These are phyloP conservation scores for Erethizon dorsatum DNA, from an alignment of 2,797 vertebrate species.

Conservation along the genomic window DNA sequence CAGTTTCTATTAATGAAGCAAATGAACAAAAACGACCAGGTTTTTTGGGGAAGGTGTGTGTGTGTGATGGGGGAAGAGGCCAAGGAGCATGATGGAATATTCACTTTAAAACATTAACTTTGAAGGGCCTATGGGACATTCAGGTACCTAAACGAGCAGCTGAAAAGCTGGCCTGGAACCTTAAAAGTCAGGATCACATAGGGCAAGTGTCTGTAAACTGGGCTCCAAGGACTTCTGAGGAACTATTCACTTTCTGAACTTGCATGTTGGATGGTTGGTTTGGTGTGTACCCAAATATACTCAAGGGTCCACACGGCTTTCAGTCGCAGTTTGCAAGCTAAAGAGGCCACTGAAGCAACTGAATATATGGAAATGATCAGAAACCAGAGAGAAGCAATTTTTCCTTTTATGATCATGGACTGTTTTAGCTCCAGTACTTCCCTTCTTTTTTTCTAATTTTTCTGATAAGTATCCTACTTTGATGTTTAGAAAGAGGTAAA, in stretches of 20 bases:
- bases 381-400: background rate
- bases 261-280: background rate
- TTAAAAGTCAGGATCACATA: background rate
- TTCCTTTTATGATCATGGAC: background rate
- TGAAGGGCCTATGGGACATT: background rate
- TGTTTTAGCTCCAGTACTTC: background rate
- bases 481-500: constrained; percentile 3
- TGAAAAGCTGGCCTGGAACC: background rate
- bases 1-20: background rate
- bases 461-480: background rate
- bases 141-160: background rate
- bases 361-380: background rate
- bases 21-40: background rate
- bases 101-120: background rate
- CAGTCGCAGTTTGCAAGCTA: background rate
- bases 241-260: background rate
- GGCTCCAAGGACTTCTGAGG: background rate
- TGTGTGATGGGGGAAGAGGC: background rate
- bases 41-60: background rate
- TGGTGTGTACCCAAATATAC: background rate
- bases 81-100: background rate
- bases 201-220: background rate
- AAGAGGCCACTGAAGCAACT: background rate
- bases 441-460: background rate
- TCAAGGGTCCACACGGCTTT: background rate